A percentile compares a stretch with the other conserved stretches of the same genome.
Conservation (phyloP, 2,113 vertebrate species). For the Pygoscelis antarcticus region DNA sequence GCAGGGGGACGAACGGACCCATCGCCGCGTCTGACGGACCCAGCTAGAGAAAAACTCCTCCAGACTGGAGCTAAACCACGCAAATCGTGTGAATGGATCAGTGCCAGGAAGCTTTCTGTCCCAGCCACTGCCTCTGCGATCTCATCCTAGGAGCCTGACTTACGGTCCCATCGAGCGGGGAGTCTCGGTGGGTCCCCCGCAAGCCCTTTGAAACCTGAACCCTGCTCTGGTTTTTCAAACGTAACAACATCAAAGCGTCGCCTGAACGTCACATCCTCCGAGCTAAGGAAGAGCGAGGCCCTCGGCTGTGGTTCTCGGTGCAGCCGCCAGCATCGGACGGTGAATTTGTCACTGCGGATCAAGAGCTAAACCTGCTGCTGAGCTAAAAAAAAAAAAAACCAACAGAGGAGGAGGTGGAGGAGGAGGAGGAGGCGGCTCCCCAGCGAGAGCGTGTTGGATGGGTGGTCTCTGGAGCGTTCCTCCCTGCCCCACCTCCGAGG, state of each 20-base stretch:
- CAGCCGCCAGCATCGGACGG: not conserved
- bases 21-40: not conserved
- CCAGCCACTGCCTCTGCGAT: not conserved
- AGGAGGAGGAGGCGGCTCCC: not conserved
- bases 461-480: conserved; percentile 45
- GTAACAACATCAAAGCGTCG: rapidly evolving
- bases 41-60: not conserved
- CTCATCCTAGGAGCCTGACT: not conserved
- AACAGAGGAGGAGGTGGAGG: no score
- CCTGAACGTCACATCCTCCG: not conserved
- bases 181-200: not conserved
- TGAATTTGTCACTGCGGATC: not conserved
- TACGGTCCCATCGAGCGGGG: not conserved
- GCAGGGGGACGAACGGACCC: not conserved
- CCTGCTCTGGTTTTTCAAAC: not conserved
- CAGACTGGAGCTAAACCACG: not conserved
- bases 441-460: not conserved
- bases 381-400: not conserved
- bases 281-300: not conserved
- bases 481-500: conserved; percentile 33
- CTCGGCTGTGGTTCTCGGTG: not conserved
- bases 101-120: not conserved
- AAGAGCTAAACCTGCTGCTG: not conserved
- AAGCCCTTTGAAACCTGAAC: not conserved
- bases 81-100: rapidly evolving